Conservation (phyloP, 2,113 vertebrate genomes). For the Psilopogon haemacephalus region DNA sequence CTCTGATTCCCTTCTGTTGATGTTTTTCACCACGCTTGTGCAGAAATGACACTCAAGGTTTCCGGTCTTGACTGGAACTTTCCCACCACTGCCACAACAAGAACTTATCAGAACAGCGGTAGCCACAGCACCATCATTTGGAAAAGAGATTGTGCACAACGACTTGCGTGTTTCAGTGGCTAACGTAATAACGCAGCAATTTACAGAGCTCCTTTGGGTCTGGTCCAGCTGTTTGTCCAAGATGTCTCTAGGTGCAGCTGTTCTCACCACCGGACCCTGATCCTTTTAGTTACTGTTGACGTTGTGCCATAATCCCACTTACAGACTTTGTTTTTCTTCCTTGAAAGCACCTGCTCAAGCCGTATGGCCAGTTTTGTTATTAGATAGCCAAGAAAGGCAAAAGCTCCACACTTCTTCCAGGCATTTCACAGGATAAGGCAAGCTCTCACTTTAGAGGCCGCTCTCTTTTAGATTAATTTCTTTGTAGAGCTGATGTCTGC, state of each 20-base stretch:
- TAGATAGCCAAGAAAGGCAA: background rate
- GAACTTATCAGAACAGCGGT: background rate
- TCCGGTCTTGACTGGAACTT: background rate
- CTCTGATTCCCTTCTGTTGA: background rate
- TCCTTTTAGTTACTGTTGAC: conserved; percentile 1
- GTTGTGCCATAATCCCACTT: background rate
- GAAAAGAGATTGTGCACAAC: background rate
- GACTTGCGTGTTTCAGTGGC: background rate
- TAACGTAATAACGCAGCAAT: background rate
- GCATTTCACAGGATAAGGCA: background rate
- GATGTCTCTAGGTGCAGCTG: conserved; percentile 22
- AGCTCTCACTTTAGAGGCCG: background rate
- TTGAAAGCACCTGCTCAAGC: conserved; percentile 23
- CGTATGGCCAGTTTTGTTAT: background rate
- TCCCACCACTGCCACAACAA: background rate
- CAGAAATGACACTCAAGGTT: background rate
- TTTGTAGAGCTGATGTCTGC: background rate
- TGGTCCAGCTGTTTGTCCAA: conserved; percentile 46
- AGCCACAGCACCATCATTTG: background rate
- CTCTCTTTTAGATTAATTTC: background rate
- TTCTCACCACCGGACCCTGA: background rate
- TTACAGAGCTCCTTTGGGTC: conserved; percentile 4
- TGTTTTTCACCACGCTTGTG: background rate
- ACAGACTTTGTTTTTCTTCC: conserved; percentile 13
- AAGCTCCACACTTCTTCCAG: background rate